phyloP scores from a whole-genome alignment of 2,113 vertebrate genomes.

The Anseranas semipalmata region DNA sequence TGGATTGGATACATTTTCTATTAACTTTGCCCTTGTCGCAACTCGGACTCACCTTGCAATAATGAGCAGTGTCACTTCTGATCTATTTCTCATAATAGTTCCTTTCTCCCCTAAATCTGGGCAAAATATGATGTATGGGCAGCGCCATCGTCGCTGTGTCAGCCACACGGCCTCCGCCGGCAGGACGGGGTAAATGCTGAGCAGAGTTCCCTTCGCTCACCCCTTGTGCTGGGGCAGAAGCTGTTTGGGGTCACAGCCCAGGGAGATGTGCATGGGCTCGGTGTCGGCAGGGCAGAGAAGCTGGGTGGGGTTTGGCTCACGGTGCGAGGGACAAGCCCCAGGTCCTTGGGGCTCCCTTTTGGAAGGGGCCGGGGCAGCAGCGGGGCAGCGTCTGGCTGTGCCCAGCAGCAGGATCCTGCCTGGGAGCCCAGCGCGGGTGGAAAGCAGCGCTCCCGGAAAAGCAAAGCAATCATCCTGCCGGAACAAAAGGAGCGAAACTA shows the following conservation, averaged over 20 bases:
- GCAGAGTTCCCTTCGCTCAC: neutral
- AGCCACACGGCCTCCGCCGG: neutral
- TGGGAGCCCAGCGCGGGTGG: neutral
- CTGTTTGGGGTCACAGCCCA: neutral
- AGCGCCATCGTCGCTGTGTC: neutral
- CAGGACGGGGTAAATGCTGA: neutral
- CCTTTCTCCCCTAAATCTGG: conserved; percentile 36
- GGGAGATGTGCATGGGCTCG: neutral
- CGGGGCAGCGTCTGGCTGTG: neutral
- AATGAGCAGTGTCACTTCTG: conserved; percentile 70
- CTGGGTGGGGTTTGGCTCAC: neutral
- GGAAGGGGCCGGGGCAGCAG: neutral
- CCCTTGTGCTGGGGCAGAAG: neutral
- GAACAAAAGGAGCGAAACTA: neutral
- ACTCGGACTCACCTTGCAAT: conserved; percentile 3
- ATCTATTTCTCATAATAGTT: conserved; percentile 54
- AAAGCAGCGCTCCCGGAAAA: neutral
- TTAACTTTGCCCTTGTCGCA: conserved; percentile 71
- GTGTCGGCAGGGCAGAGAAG: neutral
- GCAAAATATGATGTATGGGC: conserved; percentile 49
- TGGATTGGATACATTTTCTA: conserved; percentile 56
- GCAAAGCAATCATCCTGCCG: accelerated
- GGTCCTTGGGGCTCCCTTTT: neutral
- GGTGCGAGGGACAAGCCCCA: neutral
- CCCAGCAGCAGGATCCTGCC: neutral